Percentiles rank a stretch among this genome's conserved stretches.
Conservation (phyloP, 2,797 vertebrate genomes). For the Hozukius guyotensis region DNA sequence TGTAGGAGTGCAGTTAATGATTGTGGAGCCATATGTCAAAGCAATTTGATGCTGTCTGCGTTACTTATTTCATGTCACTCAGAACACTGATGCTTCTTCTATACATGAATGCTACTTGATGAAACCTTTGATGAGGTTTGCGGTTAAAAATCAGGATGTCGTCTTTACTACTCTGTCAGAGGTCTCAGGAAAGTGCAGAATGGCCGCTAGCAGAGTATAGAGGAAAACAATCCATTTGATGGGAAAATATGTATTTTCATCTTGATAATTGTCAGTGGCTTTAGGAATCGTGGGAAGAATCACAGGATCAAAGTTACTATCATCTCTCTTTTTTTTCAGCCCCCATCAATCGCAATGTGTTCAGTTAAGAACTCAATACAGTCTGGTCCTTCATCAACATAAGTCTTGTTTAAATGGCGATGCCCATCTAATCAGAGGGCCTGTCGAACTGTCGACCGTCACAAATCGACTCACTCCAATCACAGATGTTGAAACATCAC, state of each 20-base stretch:
- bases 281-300: neutral
- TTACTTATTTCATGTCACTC: neutral
- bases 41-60: neutral
- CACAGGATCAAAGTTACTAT: neutral
- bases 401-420: neutral
- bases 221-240: neutral
- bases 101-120: neutral
- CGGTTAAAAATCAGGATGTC: too few species aligned
- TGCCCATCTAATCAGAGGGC: neutral
- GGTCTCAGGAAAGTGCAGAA: neutral
- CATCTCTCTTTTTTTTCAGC: neutral
- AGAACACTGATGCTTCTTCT: neutral
- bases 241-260: neutral
- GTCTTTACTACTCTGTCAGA: neutral
- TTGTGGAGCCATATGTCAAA: neutral
- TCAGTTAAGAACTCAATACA: neutral
- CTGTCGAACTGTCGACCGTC: neutral
- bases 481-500: neutral
- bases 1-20: neutral
- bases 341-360: neutral
- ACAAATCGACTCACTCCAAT: neutral
- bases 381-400: neutral
- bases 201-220: neutral
- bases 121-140: neutral
- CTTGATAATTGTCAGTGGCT: neutral